Evolutionary conservation across 2,888 invertebrate species (phyloP).

Genomic region (Idaea dimidiata): DNA sequence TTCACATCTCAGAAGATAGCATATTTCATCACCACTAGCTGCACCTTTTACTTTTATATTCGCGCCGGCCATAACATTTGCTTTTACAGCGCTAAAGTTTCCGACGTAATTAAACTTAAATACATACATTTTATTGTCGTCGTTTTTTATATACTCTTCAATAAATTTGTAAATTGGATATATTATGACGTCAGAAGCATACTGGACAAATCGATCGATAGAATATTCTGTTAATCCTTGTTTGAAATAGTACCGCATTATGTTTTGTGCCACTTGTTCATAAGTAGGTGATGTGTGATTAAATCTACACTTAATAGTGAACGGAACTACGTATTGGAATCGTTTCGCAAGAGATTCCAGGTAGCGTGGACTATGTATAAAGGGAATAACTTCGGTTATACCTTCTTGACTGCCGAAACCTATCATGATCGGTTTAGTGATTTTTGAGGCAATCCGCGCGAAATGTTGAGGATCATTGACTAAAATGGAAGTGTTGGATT

Average conservation of each 20-base stretch:
- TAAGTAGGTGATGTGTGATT: constrained; percentile 50
- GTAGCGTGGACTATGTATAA: constrained; percentile 57
- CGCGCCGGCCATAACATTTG: constrained; percentile 46
- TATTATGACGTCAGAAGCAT: constrained; percentile 65
- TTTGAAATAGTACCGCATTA: constrained; percentile 59
- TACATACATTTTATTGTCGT: constrained; percentile 47
- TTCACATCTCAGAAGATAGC: constrained; percentile 71
- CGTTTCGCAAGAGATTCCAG: constrained; percentile 50
- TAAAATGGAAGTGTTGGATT: constrained; percentile 48
- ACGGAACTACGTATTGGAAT: constrained; percentile 69
- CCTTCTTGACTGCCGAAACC: constrained; percentile 76
- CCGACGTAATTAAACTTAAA: constrained; percentile 76
- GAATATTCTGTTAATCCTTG: constrained; percentile 48
- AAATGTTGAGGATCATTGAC: constrained; percentile 38
- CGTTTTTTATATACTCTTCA: constrained; percentile 40
- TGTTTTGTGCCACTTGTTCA: constrained; percentile 44
- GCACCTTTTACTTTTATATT: constrained; percentile 58
- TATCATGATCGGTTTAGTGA: constrained; percentile 61
- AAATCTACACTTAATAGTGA: constrained; percentile 54
- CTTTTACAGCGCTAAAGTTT: constrained; percentile 58
- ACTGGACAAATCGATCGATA: constrained; percentile 55
- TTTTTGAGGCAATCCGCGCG: constrained; percentile 22
- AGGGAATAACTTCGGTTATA: constrained; percentile 67
- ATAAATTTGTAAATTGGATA: constrained; percentile 70
- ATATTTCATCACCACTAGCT: constrained; percentile 73